These are phyloP conservation scores for Charina bottae DNA, from an alignment of 2,113 vertebrate genomes.

Conservation along the genomic window DNA sequence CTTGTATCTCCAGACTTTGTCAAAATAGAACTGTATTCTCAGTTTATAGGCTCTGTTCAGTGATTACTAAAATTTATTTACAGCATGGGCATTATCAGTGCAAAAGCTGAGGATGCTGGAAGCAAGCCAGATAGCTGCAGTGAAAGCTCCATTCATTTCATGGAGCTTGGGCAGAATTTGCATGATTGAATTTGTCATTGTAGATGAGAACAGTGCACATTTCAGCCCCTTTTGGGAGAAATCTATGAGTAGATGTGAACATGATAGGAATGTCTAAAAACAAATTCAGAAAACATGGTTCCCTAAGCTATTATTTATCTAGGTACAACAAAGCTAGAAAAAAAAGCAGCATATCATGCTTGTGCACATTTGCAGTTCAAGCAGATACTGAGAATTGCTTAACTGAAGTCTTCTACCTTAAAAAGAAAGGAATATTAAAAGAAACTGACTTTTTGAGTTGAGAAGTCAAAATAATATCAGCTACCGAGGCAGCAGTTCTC, in stretches of 20 bases:
- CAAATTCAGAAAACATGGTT: slow-evolving; percentile 58
- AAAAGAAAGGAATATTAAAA: slow-evolving; percentile 53
- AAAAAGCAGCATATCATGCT: slow-evolving; percentile 50
- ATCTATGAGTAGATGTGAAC: slow-evolving; percentile 53
- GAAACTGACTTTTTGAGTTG: slow-evolving; percentile 20
- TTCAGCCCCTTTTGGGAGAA: slow-evolving; percentile 60
- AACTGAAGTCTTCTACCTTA: slow-evolving; percentile 44
- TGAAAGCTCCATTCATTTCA: not conserved
- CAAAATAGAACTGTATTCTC: slow-evolving; percentile 39
- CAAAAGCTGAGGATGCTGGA: slow-evolving; percentile 43
- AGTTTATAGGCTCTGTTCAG: slow-evolving; percentile 16
- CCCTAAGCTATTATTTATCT: slow-evolving; percentile 39
- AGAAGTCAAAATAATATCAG: slow-evolving; percentile 50
- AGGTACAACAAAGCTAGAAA: slow-evolving; percentile 36
- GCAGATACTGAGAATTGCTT: slow-evolving; percentile 51
- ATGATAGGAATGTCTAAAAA: slow-evolving; percentile 67
- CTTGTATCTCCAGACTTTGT: slow-evolving; percentile 5
- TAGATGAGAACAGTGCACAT: slow-evolving; percentile 39
- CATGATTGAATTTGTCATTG: slow-evolving; percentile 2
- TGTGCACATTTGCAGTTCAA: slow-evolving; percentile 55
- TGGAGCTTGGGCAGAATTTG: not conserved
- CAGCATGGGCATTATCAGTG: slow-evolving; percentile 48
- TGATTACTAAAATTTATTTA: slow-evolving; percentile 26
- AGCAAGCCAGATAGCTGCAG: not conserved
- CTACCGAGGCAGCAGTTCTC: slow-evolving; percentile 29